A percentile compares a stretch with the other conserved stretches of the same genome.
Evolutionary conservation across 2,888 invertebrate genomes (phyloP).

Genomic region (Tinea pellionella): DNA sequence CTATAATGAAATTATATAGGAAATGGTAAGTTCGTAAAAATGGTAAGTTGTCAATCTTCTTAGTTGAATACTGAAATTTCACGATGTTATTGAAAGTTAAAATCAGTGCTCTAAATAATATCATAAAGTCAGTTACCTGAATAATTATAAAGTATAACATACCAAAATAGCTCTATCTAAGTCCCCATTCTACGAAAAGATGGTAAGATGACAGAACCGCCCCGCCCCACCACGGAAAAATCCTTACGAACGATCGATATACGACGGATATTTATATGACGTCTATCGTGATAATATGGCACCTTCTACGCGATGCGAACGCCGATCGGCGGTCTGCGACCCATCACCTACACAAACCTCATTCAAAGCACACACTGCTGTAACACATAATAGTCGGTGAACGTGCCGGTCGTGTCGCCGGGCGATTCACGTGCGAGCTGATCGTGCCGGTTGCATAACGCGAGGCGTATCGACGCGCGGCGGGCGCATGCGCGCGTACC

Average conservation of each 20-base stretch:
- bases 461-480: slow-evolving; percentile 25
- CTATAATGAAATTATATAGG: too few relatives aligned
- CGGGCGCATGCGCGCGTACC: slow-evolving; percentile 74
- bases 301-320: neutral
- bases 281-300: neutral
- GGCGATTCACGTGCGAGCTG: slow-evolving; percentile 7
- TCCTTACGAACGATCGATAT: slow-evolving; percentile 62
- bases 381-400: neutral
- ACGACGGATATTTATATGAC: slow-evolving; percentile 9
- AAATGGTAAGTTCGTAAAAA: too few relatives aligned
- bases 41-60: neutral
- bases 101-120: too few relatives aligned
- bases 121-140: neutral
- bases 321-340: neutral
- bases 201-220: slow-evolving; percentile 29
- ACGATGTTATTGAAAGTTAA: neutral
- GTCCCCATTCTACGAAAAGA: neutral
- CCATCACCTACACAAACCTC: neutral
- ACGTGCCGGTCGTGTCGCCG: neutral
- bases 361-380: neutral
- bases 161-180: neutral
- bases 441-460: slow-evolving; percentile 27
- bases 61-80: neutral
- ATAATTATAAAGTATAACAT: neutral
- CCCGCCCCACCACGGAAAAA: slow-evolving; percentile 37